Evolutionary conservation across 2,888 invertebrate species (phyloP), one percentile per base, ranked within the genome.

Genomic region (Polydrusus tereticollis): DNA sequence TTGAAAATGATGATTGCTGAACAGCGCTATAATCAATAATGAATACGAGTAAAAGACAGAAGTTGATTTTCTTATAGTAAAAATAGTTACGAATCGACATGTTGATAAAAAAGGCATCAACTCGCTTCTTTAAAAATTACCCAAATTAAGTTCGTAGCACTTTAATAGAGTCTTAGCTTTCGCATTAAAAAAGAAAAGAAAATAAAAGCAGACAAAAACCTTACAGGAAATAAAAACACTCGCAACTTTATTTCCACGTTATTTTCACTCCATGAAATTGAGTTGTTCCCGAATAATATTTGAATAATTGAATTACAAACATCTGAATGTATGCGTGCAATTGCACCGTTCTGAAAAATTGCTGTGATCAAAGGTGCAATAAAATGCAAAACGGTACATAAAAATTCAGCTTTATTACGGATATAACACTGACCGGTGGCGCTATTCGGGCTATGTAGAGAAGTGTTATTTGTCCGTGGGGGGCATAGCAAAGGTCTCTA

Each of bases 321-420:
- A 59, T 62, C 66, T 23, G 57, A 63, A 76, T 72, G 72, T 75
- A 69, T 60, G 67, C 69, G 50, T 74, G 72, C 74, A 74, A 72
- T 71, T 78, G 79, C 77, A 77, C 66, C 77, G 74, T 77, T 55
- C 77, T 75, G 79, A 78, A 77, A 78, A 79, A 78, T 80, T 76
- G 77, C 78, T 73, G 47, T 77, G 76, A 77, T 78, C 78, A 78
- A 77, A 79, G 80, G 78, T 80, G 79, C 78, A 77, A 81, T 81
- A 80, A 81, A 81, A 81, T 81, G 81, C 80, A 79, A 80, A 81
- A 72, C 70, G 67, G 71, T 63, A n/a, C 78, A 78, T 80, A 81
- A 81, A 80, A 80, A 78, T 80, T 78, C 79, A 79, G 75, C 77
- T 80, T 79, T 79, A 80, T 78, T 76, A 75, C 77, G 18, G 20